phyloP scores from a whole-genome alignment of 2,888 invertebrate species.

The Nemotelus pantherinus region DNA sequence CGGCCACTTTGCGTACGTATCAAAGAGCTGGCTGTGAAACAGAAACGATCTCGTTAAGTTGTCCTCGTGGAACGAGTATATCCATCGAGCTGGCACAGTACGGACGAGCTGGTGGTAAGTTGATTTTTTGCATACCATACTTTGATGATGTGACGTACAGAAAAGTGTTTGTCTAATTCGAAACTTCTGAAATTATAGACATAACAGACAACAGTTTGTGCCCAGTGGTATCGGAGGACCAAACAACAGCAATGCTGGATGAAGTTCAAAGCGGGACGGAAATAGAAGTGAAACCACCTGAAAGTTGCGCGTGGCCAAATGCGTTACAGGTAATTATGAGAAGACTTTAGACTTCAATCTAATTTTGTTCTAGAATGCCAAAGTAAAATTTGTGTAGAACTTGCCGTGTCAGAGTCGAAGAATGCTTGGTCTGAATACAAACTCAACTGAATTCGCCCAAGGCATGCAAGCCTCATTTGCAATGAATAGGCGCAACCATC shows the following conservation, averaged over 20 bases:
- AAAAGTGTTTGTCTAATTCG: no score
- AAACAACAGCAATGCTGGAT: constrained; percentile 58
- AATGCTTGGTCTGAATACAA: not conserved
- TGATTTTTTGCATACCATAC: not conserved
- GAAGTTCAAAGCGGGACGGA: constrained; percentile 63
- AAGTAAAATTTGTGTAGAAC: no score
- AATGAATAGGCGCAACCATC: no score
- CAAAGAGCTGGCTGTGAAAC: constrained; percentile 93
- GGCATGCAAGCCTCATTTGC: no score
- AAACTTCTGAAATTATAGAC: constrained; percentile 54
- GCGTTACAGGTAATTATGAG: constrained; percentile 76
- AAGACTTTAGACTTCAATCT: not conserved
- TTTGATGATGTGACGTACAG: not conserved
- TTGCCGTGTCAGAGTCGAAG: not conserved
- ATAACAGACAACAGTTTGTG: constrained; percentile 63
- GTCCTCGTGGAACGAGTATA: constrained; percentile 91
- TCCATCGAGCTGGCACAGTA: constrained; percentile 92
- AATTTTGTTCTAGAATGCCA: no score
- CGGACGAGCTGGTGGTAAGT: constrained; percentile 70
- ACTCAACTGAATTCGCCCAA: not conserved
- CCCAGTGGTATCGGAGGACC: constrained; percentile 62
- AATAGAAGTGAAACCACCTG: constrained; percentile 71
- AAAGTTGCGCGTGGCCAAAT: constrained; percentile 72
- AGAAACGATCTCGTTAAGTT: constrained; percentile 85
- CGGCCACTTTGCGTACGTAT: constrained; percentile 90